A percentile compares a stretch with the other conserved stretches of the same genome.
Evolutionary conservation across 2,113 vertebrate genomes (phyloP).

Genomic region (Phalacrocorax aristotelis): DNA sequence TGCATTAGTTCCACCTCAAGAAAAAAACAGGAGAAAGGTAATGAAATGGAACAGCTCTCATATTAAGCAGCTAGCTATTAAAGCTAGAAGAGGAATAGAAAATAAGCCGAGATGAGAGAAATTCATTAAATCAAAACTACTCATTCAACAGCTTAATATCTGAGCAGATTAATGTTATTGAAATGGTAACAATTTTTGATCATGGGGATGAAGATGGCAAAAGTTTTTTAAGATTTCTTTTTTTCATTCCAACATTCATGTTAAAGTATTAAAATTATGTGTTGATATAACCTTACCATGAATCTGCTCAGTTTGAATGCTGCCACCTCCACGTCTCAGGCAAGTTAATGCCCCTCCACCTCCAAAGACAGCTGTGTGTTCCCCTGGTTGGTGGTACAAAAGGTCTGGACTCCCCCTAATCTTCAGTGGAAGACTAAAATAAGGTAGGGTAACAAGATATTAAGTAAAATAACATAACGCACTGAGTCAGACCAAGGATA

Average conservation of each 20-base stretch:
- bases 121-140: slow-evolving; percentile 74
- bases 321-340: background rate
- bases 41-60: slow-evolving; percentile 71
- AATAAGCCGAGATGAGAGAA: slow-evolving; percentile 66
- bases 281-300: slow-evolving; percentile 12
- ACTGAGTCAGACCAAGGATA: background rate
- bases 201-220: slow-evolving; percentile 43
- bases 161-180: slow-evolving; percentile 59
- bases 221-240: background rate
- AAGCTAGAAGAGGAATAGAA: slow-evolving; percentile 68
- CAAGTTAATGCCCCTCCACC: slow-evolving; percentile 23
- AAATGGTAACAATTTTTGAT: slow-evolving; percentile 68
- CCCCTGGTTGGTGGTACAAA: background rate
- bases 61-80: slow-evolving; percentile 73
- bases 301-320: slow-evolving; percentile 4
- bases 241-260: slow-evolving; percentile 1
- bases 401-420: background rate
- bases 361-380: background rate
- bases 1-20: slow-evolving; percentile 72
- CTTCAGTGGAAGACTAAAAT: background rate
- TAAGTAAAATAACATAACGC: background rate
- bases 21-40: slow-evolving; percentile 70
- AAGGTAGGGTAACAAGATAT: background rate
- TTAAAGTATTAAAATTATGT: slow-evolving; percentile 47
- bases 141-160: slow-evolving; percentile 69